Conservation (phyloP, 2,888 invertebrate species). For the Tetropium fuscum region DNA sequence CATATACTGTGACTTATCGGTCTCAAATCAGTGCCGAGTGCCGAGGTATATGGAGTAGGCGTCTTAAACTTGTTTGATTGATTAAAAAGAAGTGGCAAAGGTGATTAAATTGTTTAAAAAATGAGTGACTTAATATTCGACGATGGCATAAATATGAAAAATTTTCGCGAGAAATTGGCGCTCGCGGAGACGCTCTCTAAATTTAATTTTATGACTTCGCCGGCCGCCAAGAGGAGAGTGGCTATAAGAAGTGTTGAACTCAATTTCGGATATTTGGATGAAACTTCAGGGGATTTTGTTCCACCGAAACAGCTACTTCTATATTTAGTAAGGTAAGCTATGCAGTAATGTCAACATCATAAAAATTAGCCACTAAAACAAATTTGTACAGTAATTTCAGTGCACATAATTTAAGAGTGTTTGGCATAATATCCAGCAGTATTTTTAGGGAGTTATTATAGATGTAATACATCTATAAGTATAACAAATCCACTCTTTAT, state of each 20-base stretch:
- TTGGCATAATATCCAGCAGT: no score
- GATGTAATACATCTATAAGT: no score
- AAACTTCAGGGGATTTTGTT: conserved; percentile 66
- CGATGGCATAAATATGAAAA: conserved; percentile 39
- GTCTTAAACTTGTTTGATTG: neutral
- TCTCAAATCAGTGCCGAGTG: neutral
- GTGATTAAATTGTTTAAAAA: conserved; percentile 8
- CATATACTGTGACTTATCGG: neutral
- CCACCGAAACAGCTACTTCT: conserved; percentile 73
- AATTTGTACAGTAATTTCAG: no score
- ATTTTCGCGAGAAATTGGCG: conserved; percentile 65
- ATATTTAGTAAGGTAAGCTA: conserved; percentile 75
- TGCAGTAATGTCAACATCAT: no score
- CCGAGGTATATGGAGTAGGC: neutral
- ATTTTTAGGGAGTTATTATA: no score
- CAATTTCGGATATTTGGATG: conserved; percentile 63
- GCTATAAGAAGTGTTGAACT: conserved; percentile 70
- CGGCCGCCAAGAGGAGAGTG: conserved; percentile 69
- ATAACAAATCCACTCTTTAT: no score
- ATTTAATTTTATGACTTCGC: conserved; percentile 71
- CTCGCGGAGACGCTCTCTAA: conserved; percentile 72
- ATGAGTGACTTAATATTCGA: conserved; percentile 20
- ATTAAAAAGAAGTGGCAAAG: neutral
- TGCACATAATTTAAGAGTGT: no score
- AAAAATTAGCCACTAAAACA: no score